Percentiles rank a stretch among this genome's conserved stretches.
Evolutionary conservation across 2,888 invertebrate genomes (phyloP).

Genomic region (Ectemnius lituratus): DNA sequence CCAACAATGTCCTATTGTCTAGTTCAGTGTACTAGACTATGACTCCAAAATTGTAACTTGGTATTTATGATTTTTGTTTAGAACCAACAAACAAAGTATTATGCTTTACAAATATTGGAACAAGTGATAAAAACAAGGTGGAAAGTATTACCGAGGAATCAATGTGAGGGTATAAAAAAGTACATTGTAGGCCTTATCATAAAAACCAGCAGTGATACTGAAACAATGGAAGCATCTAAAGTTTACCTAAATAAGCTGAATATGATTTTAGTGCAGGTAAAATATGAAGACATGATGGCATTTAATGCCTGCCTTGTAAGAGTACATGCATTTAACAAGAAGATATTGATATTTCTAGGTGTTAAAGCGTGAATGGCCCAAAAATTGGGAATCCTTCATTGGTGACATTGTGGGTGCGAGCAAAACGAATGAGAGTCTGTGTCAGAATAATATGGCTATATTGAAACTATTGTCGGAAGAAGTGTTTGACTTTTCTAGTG

Average conservation of each 20-base stretch:
- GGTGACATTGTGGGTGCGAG: constrained; percentile 99
- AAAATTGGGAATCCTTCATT: constrained; percentile 99
- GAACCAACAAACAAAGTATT: constrained; percentile 99
- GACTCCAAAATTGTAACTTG: too few species aligned
- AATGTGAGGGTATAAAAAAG: constrained; percentile 99
- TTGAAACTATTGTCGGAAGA: constrained; percentile 98
- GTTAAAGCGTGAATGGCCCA: constrained; percentile 99
- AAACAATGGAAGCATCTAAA: constrained; percentile 93
- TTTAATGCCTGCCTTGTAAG: too few species aligned
- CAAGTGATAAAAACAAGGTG: constrained; percentile 99
- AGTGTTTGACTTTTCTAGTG: constrained; percentile 98
- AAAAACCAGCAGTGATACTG: constrained; percentile 96
- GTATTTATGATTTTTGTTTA: constrained; percentile 60
- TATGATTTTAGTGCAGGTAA: constrained; percentile 97
- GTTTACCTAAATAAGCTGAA: constrained; percentile 98
- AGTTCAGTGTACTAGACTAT: too few species aligned
- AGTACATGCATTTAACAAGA: too few species aligned
- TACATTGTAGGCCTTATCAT: constrained; percentile 99
- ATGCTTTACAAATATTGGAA: constrained; percentile 99
- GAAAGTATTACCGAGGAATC: constrained; percentile 98
- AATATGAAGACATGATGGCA: constrained; percentile 5
- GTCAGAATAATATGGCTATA: constrained; percentile 99
- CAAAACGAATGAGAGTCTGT: constrained; percentile 98
- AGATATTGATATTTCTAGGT: constrained; percentile 80
- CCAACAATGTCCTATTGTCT: too few species aligned